These are phyloP conservation scores for Pavo muticus DNA, from an alignment of 2,113 vertebrate genomes.

Conservation along the genomic window DNA sequence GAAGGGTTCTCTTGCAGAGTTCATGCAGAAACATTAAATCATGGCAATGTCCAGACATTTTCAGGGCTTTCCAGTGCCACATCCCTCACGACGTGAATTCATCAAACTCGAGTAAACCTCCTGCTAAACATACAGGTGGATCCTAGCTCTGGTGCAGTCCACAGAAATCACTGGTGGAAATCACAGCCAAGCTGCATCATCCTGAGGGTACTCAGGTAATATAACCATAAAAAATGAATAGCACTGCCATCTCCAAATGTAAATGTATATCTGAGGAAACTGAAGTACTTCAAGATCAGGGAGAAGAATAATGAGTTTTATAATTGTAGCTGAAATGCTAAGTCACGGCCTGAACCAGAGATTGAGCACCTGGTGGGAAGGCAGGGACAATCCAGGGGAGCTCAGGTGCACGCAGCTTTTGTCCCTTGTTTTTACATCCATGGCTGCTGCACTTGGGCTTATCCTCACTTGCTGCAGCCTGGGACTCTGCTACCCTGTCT, in stretches of 20 bases:
- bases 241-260: fast-evolving
- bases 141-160: not conserved
- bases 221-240: not conserved
- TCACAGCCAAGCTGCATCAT: not conserved
- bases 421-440: too few species aligned
- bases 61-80: not conserved
- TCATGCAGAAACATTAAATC: not conserved
- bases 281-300: not conserved
- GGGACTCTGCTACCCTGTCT: too few species aligned
- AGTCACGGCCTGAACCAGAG: too few species aligned
- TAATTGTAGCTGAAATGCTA: not conserved
- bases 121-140: not conserved
- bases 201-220: not conserved
- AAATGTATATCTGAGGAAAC: not conserved
- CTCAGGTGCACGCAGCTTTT: too few species aligned
- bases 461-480: too few species aligned
- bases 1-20: not conserved
- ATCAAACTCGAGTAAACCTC: not conserved
- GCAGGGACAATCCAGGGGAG: too few species aligned
- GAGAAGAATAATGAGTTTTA: not conserved
- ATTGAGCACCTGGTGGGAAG: too few species aligned
- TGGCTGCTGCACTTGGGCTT: too few species aligned
- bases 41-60: fast-evolving
- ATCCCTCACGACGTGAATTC: not conserved
- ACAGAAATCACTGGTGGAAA: not conserved